Base-by-base conservation (phyloP, 2,888 invertebrate genomes). In the Sesamia inferens region DNA sequence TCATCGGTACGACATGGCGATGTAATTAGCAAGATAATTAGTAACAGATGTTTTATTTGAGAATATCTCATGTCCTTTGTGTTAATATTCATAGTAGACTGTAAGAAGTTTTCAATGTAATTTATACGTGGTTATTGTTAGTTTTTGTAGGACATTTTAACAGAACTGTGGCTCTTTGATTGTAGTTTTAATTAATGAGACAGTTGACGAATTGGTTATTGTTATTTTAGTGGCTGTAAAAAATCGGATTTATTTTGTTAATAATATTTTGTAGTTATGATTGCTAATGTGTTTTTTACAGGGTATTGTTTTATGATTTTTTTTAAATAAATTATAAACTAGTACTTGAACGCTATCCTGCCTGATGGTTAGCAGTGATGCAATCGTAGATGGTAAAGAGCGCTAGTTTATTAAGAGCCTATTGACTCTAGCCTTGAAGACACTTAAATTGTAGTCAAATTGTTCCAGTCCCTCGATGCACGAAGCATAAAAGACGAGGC, bases 11-110 rank as follows among this genome's bases (percentile, higher is more conserved):
- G 59, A 74, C 76, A 84, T 80, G 74, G 70, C 68, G 22, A 64
- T 70, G 75, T 83, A 86, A 85, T 81, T 88, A 89, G 79, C 77
- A 67, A 83, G 68, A 79, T 77, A 88, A 86, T 85, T 88, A 87
- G 68, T 74, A 68, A 74, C 78, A 79, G 79, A 85, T 85, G 88
- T 87, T 76, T 73, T 80, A 67, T 71, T 65, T 68, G 42, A 55
- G 70, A 77, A 68, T 74, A 82, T 82, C 61, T 74, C 39, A 62
- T 48, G 68, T 71, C 39, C 77, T 69, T 73, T 62, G 61, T 66
- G 22, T 76, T 67, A 74, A 66, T 84, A 82, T 72, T 84, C 74
- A 68, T 81, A 71, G 74, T 64, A 0, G 55, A 0, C 5, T 68
- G 44, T 73, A 81, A 84, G 69, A 75, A 74, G 63, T 71, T 59